A percentile compares a stretch with the other conserved stretches of the same genome.
Evolutionary conservation across 2,113 vertebrate species (phyloP).

Genomic region (Brachypodius melanocephalos): DNA sequence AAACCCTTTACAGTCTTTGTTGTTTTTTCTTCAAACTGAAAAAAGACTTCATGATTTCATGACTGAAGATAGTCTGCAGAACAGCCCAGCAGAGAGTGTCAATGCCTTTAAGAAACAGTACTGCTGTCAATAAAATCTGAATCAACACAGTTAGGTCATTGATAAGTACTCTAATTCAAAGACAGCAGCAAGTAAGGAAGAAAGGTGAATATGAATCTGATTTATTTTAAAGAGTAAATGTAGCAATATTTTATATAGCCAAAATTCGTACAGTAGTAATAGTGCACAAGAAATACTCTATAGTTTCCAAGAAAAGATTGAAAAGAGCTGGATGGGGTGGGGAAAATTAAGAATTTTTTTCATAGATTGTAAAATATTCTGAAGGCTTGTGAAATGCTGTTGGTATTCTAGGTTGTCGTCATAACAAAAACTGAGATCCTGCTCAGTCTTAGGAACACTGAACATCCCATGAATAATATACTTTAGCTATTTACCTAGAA

Average conservation of each 20-base stretch:
- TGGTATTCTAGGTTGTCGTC: neutral
- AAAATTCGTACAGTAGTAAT: neutral
- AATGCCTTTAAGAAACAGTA: neutral
- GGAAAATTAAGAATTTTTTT: neutral
- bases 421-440: neutral
- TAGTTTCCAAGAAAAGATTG: neutral
- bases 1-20: neutral
- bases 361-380: neutral
- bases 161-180: neutral
- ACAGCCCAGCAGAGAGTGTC: neutral
- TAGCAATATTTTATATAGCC: neutral
- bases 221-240: neutral
- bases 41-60: neutral
- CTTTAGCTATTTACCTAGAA: neutral
- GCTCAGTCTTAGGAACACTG: neutral
- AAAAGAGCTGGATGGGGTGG: fast-evolving
- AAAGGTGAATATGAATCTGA: neutral
- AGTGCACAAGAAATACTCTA: neutral
- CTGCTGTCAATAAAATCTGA: neutral
- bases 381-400: neutral
- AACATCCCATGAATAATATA: neutral
- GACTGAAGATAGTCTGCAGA: neutral
- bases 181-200: neutral
- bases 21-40: neutral
- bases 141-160: neutral